Evolutionary conservation across 2,888 invertebrate genomes (phyloP), one percentile per base, ranked within the genome.

Genomic region (Cryptosula pallasiana): DNA sequence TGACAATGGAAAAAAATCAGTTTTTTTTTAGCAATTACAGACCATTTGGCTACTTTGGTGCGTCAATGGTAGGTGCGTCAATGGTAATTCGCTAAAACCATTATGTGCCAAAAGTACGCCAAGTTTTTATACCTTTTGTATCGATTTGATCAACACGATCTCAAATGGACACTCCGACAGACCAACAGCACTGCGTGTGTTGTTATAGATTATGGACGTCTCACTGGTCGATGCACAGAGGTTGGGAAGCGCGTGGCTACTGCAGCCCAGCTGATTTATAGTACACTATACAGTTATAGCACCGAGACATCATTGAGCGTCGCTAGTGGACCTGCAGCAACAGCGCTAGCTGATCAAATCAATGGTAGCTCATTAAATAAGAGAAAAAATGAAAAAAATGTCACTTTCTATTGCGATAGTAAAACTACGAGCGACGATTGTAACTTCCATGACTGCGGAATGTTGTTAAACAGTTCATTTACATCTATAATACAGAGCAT

Each of bases 231-330:
- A 45, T 45, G 45, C 45, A 45, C 20, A 45, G 20, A 45, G 45
- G 20, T 20, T 13, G 20, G 5, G 45, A 45, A 45, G n/a, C n/a
- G n/a, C n/a, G n/a, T n/a, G n/a, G n/a, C n/a, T n/a, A 45, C 45
- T 45, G 9, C 45, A 45, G 45, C 45, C 45, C 25, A 55, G 9
- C 25, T 23, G 55, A 55, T 55, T 63, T 29, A 63, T 63, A 63
- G 63, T 63, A 63, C 63, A 63, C 63, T 63, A 63, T 63, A 63
- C 63, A 63, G 13, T 45, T 45, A 45, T 57, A 63, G 63, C 63
- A 63, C 63, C 63, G 32, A 63, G 27, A 63, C 63, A 63, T 63
- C 63, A 63, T 63, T 63, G 63, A 63, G 63, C 63, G n/a, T 20
- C 9, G 20, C 45, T 45, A 45, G 45, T 20, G 9, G 45, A 45